phyloP scores from a whole-genome alignment of 2,888 invertebrate species.

The Selenia dentaria region DNA sequence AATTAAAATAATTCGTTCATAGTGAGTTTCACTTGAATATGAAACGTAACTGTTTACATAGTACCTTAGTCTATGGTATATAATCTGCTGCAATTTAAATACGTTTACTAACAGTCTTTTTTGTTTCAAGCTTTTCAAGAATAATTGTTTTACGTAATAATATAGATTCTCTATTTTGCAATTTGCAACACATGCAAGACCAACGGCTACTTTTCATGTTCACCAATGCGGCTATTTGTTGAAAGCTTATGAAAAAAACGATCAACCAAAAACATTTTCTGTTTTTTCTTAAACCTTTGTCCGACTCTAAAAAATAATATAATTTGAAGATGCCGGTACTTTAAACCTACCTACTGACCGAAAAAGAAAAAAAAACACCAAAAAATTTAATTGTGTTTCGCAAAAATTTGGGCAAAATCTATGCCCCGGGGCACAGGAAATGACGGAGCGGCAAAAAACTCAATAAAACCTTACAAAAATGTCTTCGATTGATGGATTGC shows the following conservation, averaged over 20 bases:
- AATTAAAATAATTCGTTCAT: too few species aligned
- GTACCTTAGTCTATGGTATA: too few species aligned
- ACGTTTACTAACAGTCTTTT: too few species aligned
- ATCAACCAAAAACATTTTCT: conserved; percentile 41
- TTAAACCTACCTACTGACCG: conserved; percentile 74
- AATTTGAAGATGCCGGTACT: conserved; percentile 57
- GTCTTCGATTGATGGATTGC: conserved; percentile 79
- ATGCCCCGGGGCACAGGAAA: conserved; percentile 74
- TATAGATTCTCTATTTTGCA: too few species aligned
- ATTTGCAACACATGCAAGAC: conserved; percentile 52
- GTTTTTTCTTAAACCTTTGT: conserved; percentile 48
- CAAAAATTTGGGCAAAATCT: conserved; percentile 69
- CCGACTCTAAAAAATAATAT: conserved; percentile 52
- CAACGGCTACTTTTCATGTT: conserved; percentile 50
- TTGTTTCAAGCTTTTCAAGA: too few species aligned
- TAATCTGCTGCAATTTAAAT: too few species aligned
- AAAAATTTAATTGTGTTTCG: conserved; percentile 74
- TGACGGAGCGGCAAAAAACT: conserved; percentile 70
- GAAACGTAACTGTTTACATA: too few species aligned
- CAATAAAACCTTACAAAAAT: conserved; percentile 70
- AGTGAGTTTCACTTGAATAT: too few species aligned
- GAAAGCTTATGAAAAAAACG: conserved; percentile 44
- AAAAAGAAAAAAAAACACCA: conserved; percentile 60
- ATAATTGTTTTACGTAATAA: too few species aligned
- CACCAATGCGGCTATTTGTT: conserved; percentile 47